phyloP scores from a whole-genome alignment of 2,888 invertebrate species.

The Acronicta alni region DNA sequence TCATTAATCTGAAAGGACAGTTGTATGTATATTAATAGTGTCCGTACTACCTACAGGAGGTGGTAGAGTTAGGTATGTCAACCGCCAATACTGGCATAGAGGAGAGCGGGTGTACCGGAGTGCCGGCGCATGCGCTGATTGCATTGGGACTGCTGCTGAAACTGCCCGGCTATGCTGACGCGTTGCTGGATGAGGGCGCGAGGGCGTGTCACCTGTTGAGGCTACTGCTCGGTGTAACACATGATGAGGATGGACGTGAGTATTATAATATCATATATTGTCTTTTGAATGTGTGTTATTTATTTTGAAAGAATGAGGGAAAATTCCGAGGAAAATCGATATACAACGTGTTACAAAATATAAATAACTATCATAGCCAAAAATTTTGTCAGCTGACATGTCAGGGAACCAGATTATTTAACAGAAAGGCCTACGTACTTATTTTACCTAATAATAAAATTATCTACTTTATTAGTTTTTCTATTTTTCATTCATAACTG shows the following conservation, averaged over 20 bases:
- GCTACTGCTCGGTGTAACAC: constrained; percentile 96
- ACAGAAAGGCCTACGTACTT: too few relatives aligned
- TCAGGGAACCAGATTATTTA: too few relatives aligned
- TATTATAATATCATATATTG: constrained; percentile 32
- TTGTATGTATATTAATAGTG: constrained; percentile 43
- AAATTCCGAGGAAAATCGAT: too few relatives aligned
- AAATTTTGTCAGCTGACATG: too few relatives aligned
- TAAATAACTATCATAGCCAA: too few relatives aligned
- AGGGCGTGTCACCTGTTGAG: constrained; percentile 96
- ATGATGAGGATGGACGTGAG: constrained; percentile 96
- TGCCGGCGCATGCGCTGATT: constrained; percentile 96
- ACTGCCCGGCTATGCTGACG: constrained; percentile 97
- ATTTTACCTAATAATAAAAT: too few relatives aligned
- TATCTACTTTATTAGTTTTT: too few relatives aligned
- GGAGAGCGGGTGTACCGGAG: constrained; percentile 83
- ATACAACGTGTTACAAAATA: too few relatives aligned
- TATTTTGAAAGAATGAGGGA: too few relatives aligned
- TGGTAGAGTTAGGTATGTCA: constrained; percentile 77
- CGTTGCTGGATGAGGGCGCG: constrained; percentile 94
- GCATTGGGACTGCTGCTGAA: constrained; percentile 97
- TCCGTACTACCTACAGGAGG: constrained; percentile 68
- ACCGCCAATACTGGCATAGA: constrained; percentile 78
- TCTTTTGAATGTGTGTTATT: too few relatives aligned
- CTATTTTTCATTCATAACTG: too few relatives aligned
- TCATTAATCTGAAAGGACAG: constrained; percentile 25